Percentiles rank a stretch among this genome's conserved stretches.
Conservation (phyloP, 2,113 vertebrate genomes). For the Pluvianellus socialis region DNA sequence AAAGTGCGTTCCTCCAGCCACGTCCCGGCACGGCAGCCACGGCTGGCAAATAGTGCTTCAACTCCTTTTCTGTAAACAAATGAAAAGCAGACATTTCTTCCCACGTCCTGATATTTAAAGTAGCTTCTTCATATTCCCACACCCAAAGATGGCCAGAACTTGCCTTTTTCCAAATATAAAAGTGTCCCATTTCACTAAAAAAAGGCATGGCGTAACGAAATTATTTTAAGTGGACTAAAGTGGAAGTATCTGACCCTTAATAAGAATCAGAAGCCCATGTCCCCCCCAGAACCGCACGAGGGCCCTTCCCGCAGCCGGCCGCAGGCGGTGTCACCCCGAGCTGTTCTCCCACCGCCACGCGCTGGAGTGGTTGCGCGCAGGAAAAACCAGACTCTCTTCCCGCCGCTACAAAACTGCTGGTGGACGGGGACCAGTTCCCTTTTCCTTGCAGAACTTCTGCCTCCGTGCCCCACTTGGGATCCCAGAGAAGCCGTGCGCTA, state of each 20-base stretch:
- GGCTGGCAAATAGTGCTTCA: neutral
- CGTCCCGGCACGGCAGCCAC: fast-evolving
- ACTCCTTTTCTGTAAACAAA: neutral
- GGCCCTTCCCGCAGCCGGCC: neutral
- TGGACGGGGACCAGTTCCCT: fast-evolving
- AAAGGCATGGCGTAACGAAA: fast-evolving
- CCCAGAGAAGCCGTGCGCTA: fast-evolving
- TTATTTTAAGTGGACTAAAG: neutral
- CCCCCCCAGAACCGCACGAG: neutral
- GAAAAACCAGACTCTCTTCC: neutral
- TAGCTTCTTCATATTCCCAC: fast-evolving
- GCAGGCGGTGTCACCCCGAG: fast-evolving
- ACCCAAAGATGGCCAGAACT: neutral
- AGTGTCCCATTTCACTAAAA: neutral
- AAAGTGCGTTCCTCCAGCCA: neutral
- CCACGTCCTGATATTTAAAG: neutral
- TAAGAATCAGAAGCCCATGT: neutral
- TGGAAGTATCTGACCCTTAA: fast-evolving
- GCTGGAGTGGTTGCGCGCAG: fast-evolving
- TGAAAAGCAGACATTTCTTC: neutral
- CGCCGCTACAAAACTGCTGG: fast-evolving
- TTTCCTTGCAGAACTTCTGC: neutral
- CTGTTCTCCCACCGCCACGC: fast-evolving
- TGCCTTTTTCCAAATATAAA: neutral
- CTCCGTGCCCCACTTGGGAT: neutral